These are phyloP conservation scores for Chrysodeixis includens DNA, from an alignment of 2,888 invertebrate species.

Conservation along the genomic window DNA sequence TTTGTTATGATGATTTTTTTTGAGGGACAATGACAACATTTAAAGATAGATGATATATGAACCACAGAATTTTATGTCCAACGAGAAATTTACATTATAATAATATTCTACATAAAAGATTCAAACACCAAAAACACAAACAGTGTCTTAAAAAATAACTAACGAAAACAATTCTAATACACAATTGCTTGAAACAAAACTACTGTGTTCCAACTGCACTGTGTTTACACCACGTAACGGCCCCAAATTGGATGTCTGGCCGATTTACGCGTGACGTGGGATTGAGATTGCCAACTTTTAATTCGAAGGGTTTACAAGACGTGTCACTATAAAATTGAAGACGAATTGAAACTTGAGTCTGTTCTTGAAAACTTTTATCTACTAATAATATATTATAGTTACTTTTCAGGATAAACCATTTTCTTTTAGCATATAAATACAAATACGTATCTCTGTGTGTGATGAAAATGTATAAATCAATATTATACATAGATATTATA, in stretches of 20 bases:
- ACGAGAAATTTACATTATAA: too few species aligned
- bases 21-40: too few species aligned
- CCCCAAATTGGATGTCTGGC: constrained; percentile 81
- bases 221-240: constrained; percentile 57
- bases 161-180: not conserved
- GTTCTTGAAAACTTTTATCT: constrained; percentile 8
- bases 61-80: too few species aligned
- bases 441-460: too few species aligned
- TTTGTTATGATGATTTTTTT: too few species aligned
- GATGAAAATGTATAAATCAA: too few species aligned
- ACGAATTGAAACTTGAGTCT: constrained; percentile 19
- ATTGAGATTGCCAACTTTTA: constrained; percentile 73
- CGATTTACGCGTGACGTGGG: constrained; percentile 73
- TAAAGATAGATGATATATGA: too few species aligned
- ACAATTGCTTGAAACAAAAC: constrained; percentile 19
- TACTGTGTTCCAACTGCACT: constrained; percentile 37
- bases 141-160: not conserved
- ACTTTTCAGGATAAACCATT: too few species aligned
- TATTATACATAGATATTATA: too few species aligned
- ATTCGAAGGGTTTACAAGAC: constrained; percentile 61
- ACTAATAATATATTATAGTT: too few species aligned
- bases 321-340: constrained; percentile 10
- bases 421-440: too few species aligned
- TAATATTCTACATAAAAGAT: not conserved
- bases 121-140: not conserved